Evolutionary conservation across 2,113 vertebrate genomes (phyloP), one percentile per base, ranked within the genome.

Genomic region (Atherinomorus stipes): DNA sequence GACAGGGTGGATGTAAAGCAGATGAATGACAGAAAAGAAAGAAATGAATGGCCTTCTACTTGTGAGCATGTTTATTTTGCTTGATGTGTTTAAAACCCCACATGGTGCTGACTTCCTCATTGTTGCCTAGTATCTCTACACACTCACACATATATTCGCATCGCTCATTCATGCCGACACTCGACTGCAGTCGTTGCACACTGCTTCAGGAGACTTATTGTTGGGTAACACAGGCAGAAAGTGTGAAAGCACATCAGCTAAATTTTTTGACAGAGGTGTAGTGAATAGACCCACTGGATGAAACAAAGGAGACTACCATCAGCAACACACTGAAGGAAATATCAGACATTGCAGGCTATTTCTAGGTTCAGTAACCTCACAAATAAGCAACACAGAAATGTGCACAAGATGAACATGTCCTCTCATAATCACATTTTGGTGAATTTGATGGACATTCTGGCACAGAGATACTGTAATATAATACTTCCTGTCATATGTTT

Each of bases 361-460:
- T 65, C 25, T 15, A 22, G 51, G 31, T 60, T 64, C 45, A 64
- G 42, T 45, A 47, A 62, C 47, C 52, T 58, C 63, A 52, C 28
- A 63, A 9, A 49, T 10, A 26, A 63, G 19, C 40, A 62, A 53
- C 22, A 42, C 16, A 50, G 26, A 56, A 13, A 16, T 44, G 18
- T 25, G 12, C 26, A 13, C 28, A 51, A 22, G 26, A 19, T 4
- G 1, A 23, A 26, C 21, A 56, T 59, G 31, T 31, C 12, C 12
- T 37, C 12, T 38, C 51, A 25, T 23, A 44, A 26, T 57, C 10
- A 61, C 15, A 51, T 64, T 60, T 58, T 25, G 0, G 1, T 12
- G 4, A 28, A 60, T 25, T 4, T 47, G 21, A 64, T 52, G 12
- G 7, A 40, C 1, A n/a, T 21, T 12, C 0, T n/a, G 18, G 44